phyloP scores from a whole-genome alignment of 2,113 vertebrate species.

The Eubucco bourcierii region DNA sequence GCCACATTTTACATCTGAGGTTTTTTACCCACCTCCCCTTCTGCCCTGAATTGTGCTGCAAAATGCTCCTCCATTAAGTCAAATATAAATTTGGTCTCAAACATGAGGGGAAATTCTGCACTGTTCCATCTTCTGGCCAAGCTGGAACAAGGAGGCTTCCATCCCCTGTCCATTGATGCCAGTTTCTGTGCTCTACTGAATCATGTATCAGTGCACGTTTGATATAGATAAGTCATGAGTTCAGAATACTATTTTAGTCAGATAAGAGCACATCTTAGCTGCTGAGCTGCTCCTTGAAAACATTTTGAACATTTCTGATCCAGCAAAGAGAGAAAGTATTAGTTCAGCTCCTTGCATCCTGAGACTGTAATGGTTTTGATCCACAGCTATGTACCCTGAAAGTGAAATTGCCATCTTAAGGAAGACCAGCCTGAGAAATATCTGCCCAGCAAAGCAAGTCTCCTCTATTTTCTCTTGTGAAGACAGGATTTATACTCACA shows the following conservation, averaged over 20 bases:
- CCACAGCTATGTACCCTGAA: not conserved
- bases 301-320: not conserved
- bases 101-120: not conserved
- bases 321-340: not conserved
- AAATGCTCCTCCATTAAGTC: not conserved
- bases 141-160: too few relatives aligned
- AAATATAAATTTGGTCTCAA: not conserved
- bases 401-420: not conserved
- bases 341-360: fast-evolving
- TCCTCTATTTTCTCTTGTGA: not conserved
- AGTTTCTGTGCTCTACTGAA: not conserved
- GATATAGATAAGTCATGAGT: not conserved
- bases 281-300: not conserved
- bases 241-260: not conserved
- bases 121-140: not conserved
- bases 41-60: not conserved
- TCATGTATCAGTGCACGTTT: not conserved
- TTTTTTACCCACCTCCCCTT: not conserved
- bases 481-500: not conserved
- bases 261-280: not conserved
- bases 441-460: not conserved
- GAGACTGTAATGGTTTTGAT: not conserved
- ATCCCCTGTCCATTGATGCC: not conserved
- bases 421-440: not conserved
- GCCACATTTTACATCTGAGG: not conserved